phyloP scores from a whole-genome alignment of 2,113 vertebrate species.

The Meriones unguiculatus region DNA sequence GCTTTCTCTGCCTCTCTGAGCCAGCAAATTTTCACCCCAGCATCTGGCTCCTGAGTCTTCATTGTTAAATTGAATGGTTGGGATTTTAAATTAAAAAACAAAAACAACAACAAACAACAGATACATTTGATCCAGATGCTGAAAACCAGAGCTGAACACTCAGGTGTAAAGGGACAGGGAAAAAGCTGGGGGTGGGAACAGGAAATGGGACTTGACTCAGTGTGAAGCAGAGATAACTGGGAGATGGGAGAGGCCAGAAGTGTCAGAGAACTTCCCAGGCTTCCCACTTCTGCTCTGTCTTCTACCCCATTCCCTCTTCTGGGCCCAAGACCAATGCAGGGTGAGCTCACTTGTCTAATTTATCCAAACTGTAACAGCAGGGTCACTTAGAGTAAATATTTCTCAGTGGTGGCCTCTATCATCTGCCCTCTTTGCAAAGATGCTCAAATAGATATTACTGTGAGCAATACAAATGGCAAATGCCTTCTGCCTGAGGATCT shows the following conservation, averaged over 20 bases:
- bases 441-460: background rate
- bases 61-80: too few relatives aligned
- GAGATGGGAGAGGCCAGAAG: background rate
- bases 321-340: conserved; percentile 30
- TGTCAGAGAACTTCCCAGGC: background rate
- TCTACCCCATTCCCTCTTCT: background rate
- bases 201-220: background rate
- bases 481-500: background rate
- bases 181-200: background rate
- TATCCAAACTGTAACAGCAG: background rate
- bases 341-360: background rate
- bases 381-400: background rate
- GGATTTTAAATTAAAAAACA: too few relatives aligned
- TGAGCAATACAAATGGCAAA: background rate
- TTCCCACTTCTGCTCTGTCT: background rate
- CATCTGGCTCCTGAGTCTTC: too few relatives aligned
- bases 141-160: background rate
- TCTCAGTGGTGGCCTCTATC: background rate
- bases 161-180: background rate
- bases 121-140: background rate
- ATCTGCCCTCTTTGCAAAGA: background rate
- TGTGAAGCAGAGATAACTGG: background rate
- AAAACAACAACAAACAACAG: too few relatives aligned
- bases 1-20: too few relatives aligned
- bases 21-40: too few relatives aligned